These are phyloP conservation scores for Spongilla lacustris DNA, from an alignment of 37 sponge, comb jelly and placozoan genomes.

Conservation along the genomic window DNA sequence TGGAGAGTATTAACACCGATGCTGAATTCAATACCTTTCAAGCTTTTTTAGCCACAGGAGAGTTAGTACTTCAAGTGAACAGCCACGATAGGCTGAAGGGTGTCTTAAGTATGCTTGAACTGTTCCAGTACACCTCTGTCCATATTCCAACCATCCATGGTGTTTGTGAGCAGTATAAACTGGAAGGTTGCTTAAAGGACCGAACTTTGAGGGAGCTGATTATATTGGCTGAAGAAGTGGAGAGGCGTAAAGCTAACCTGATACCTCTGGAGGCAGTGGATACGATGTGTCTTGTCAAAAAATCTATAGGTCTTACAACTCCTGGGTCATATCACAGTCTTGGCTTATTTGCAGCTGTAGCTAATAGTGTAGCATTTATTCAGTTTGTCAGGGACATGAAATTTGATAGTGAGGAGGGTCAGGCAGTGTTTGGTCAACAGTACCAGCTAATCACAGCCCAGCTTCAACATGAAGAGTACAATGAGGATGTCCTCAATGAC, in stretches of 20 bases:
- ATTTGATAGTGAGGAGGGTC: conserved; percentile 54
- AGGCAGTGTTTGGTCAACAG: conserved; percentile 28
- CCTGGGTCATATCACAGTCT: conserved; percentile 8
- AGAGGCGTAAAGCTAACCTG: conserved; percentile 21
- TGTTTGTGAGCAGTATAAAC: conserved; percentile 74
- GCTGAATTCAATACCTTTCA: conserved; percentile 34
- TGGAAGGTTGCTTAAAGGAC: conserved; percentile 61
- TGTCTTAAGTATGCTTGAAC: conserved; percentile 61
- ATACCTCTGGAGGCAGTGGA: conserved; percentile 60
- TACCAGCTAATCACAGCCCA: conserved; percentile 59
- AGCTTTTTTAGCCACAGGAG: conserved; percentile 19
- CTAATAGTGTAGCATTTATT: conserved; percentile 68
- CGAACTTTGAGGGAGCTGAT: conserved; percentile 31
- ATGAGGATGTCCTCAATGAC: conserved; percentile 73
- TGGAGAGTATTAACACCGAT: background rate
- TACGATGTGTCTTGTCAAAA: conserved; percentile 38
- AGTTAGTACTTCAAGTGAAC: background rate
- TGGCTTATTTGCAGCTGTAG: conserved; percentile 53
- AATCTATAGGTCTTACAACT: conserved; percentile 16
- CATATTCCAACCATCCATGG: conserved; percentile 56
- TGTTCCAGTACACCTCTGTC: conserved; percentile 67
- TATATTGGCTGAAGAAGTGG: conserved; percentile 24
- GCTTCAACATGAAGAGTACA: conserved; percentile 74
- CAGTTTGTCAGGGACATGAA: conserved; percentile 64
- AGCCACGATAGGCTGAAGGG: conserved; percentile 46